Conservation (phyloP, 2,113 vertebrate species). For the Lycaon pictus region DNA sequence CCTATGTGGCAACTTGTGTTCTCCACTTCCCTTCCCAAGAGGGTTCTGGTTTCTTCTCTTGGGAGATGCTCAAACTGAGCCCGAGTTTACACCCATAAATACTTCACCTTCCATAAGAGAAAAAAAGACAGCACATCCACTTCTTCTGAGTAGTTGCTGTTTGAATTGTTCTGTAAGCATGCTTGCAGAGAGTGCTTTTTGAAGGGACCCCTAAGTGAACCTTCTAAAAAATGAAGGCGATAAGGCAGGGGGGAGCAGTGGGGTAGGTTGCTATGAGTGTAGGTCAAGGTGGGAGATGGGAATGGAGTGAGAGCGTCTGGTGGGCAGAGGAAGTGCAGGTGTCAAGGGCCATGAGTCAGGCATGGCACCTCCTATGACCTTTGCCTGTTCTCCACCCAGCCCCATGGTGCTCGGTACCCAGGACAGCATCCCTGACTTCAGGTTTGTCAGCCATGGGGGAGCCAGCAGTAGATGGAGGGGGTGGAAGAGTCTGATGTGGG, state of each 20-base stretch:
- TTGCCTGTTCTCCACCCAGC: background rate
- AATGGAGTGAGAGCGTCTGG: background rate
- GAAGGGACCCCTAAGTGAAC: background rate
- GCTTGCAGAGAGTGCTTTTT: background rate
- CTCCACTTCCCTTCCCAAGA: background rate
- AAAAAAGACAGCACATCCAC: background rate
- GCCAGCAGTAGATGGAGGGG: background rate
- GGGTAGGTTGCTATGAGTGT: too few species aligned
- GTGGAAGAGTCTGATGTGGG: background rate
- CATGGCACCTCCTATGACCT: too few species aligned
- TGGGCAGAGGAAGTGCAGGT: background rate
- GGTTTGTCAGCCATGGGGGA: background rate
- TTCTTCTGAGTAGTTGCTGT: background rate
- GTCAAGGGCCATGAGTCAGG: too few species aligned
- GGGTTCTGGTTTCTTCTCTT: background rate
- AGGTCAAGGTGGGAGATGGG: background rate
- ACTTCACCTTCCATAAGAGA: background rate
- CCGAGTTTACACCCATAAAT: background rate
- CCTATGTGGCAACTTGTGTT: background rate
- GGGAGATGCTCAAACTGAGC: background rate
- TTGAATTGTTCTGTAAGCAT: background rate
- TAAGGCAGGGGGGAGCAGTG: accelerated
- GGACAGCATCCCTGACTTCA: background rate
- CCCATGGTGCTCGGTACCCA: accelerated
- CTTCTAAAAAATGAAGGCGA: background rate